Evolutionary conservation across 2,797 vertebrate species (phyloP), one percentile per base, ranked within the genome.

Genomic region (Siniperca obscura): DNA sequence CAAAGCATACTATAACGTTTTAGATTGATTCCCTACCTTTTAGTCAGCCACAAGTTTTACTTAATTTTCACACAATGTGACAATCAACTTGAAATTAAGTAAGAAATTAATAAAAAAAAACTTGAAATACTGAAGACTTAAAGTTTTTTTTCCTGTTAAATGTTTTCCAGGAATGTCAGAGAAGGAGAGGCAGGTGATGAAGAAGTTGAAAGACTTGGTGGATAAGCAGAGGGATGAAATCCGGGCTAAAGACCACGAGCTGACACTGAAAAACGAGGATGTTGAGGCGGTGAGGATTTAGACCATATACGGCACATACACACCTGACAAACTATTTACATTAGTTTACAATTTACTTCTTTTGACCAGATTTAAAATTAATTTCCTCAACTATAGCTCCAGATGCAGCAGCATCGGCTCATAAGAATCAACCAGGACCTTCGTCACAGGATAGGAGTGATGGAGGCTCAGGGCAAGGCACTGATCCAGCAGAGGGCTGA

Each of bases 381-480:
- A 5, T 57, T 74, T 55, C 34, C 12, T 55, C 25, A 56, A 68
- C 73, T 70, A 0, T 78, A 99, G 98, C 95, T 99, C 25, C 98
- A 99, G 94, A 95, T 97, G 92, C 98, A 99, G 91, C 98, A 98
- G 93, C 96, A 95, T 21, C 95, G 97, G 48, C 83, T 98, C 25
- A 98, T 98, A 91, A 97, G 96, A 84, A 97, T 98, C 57, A 99
- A 99, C 89, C 97, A 99, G 0, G 97, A 98, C 85, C 96, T 99
- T 13, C 94, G 97, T 65, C 97, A 97, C 92, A 94, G 96, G 0
- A 92, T 95, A 61, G 95, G 96, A 0, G 94, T 96, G 69, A 96
- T 97, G 12, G 97, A 98, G 89, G 95, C 96, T 0, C 97, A 98
- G 91, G 97, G 97, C 3, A 98, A 98, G 87, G 94, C 94, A 0